Evolutionary conservation across 1,140 invertebrate genomes (phyloP).

Genomic region (Batillaria attramentaria): DNA sequence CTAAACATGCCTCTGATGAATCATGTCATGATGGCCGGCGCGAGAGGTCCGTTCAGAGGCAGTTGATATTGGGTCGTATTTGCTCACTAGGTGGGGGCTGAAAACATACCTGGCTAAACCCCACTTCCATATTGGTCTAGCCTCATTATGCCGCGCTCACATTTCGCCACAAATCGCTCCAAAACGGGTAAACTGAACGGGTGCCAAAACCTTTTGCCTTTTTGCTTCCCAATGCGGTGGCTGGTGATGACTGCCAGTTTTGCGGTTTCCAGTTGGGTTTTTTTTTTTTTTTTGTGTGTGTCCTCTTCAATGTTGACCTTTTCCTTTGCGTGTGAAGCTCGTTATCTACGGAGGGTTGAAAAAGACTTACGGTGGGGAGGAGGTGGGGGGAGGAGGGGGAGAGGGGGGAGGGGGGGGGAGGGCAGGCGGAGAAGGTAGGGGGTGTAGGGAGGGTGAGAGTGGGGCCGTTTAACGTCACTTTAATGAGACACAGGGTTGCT

Average conservation of each 20-base stretch:
- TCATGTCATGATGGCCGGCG: slow-evolving; percentile 19
- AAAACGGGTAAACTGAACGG: not conserved
- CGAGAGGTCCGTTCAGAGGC: not conserved
- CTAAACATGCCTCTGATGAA: not conserved
- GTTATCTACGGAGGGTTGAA: no score
- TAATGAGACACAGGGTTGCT: no score
- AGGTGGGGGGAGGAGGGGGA: no score
- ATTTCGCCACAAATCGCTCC: slow-evolving; percentile 7
- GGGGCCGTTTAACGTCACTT: no score
- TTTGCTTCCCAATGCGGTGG: not conserved
- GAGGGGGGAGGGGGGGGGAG: no score
- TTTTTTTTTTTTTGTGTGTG: not conserved
- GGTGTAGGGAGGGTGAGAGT: no score
- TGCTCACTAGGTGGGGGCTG: slow-evolving; percentile 15
- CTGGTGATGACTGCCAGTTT: not conserved
- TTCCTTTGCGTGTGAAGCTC: no score
- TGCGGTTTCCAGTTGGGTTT: not conserved
- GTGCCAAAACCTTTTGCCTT: slow-evolving; percentile 1
- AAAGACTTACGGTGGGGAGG: no score
- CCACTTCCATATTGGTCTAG: slow-evolving; percentile 10
- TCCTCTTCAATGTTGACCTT: not conserved
- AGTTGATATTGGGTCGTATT: slow-evolving; percentile 21
- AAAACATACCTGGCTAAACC: slow-evolving; percentile 23
- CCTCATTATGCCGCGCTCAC: slow-evolving; percentile 1
- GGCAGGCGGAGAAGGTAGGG: no score